Percentiles rank a stretch among this genome's conserved stretches.
These are phyloP conservation scores for Danaus chrysippus DNA, from an alignment of 2,888 invertebrate genomes.

Conservation along the genomic window DNA sequence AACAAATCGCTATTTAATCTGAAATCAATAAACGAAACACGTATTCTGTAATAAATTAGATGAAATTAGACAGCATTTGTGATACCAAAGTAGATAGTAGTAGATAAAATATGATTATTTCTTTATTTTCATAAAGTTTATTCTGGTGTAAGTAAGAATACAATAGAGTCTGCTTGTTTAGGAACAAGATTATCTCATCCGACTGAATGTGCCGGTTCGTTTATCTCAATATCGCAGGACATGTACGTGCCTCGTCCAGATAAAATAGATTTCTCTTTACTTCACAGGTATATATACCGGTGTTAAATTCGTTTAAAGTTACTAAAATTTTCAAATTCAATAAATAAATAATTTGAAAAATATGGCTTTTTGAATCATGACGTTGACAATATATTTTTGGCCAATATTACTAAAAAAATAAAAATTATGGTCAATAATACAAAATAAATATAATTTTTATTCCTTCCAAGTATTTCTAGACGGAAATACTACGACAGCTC, in stretches of 20 bases:
- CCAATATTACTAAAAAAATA: no score
- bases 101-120: no score
- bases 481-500: no score
- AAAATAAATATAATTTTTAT: no score
- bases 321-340: not conserved
- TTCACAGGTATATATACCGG: slow-evolving; percentile 1
- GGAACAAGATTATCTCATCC: slow-evolving; percentile 34
- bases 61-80: slow-evolving; percentile 15
- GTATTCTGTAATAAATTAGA: slow-evolving; percentile 11
- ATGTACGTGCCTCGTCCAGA: slow-evolving; percentile 44
- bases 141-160: no score
- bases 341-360: not conserved
- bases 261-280: slow-evolving; percentile 44
- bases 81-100: not conserved
- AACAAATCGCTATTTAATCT: not conserved
- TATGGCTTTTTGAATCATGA: not conserved
- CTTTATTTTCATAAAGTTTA: no score
- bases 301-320: not conserved
- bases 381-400: no score
- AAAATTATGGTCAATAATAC: no score
- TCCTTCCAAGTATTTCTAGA: no score
- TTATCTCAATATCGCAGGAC: slow-evolving; percentile 63
- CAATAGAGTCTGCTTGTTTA: slow-evolving; percentile 14
- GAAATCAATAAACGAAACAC: no score
- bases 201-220: slow-evolving; percentile 59